phyloP scores from a whole-genome alignment of 2,888 invertebrate genomes.

The Synergus japonicus region DNA sequence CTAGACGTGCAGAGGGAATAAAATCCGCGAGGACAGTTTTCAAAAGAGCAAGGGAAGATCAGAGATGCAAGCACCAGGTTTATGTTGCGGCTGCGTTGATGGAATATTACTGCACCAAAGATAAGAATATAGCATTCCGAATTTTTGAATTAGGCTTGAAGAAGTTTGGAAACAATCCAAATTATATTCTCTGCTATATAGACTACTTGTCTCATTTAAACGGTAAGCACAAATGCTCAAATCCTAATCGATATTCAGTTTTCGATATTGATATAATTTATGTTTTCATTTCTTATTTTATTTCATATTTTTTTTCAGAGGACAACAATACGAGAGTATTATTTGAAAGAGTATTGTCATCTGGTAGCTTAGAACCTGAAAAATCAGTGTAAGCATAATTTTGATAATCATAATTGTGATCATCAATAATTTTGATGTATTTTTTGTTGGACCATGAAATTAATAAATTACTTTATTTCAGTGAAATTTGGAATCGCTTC shows the following conservation, averaged over 20 bases:
- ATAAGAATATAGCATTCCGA: slow-evolving; percentile 96
- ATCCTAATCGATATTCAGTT: not conserved
- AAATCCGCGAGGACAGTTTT: slow-evolving; percentile 97
- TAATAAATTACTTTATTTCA: slow-evolving; percentile 66
- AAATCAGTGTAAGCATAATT: slow-evolving; percentile 87
- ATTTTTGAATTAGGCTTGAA: slow-evolving; percentile 98
- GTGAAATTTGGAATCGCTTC: slow-evolving; percentile 99
- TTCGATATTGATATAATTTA: not conserved
- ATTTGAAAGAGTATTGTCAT: slow-evolving; percentile 97
- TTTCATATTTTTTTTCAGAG: slow-evolving; percentile 82
- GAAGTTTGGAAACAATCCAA: slow-evolving; percentile 96
- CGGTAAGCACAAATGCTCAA: slow-evolving; percentile 79
- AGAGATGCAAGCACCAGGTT: slow-evolving; percentile 89
- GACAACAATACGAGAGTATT: slow-evolving; percentile 99
- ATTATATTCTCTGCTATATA: slow-evolving; percentile 96
- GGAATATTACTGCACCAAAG: slow-evolving; percentile 99
- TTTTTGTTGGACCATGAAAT: not conserved
- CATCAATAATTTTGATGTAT: not conserved
- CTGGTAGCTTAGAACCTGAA: slow-evolving; percentile 93
- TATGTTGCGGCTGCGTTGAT: slow-evolving; percentile 98
- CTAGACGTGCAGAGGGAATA: slow-evolving; percentile 97
- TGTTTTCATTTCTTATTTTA: not conserved
- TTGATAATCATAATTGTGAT: not conserved
- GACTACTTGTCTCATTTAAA: slow-evolving; percentile 98
- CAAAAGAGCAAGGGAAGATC: slow-evolving; percentile 95